Conservation (phyloP, 2,888 invertebrate species). For the Latheticus oryzae region DNA sequence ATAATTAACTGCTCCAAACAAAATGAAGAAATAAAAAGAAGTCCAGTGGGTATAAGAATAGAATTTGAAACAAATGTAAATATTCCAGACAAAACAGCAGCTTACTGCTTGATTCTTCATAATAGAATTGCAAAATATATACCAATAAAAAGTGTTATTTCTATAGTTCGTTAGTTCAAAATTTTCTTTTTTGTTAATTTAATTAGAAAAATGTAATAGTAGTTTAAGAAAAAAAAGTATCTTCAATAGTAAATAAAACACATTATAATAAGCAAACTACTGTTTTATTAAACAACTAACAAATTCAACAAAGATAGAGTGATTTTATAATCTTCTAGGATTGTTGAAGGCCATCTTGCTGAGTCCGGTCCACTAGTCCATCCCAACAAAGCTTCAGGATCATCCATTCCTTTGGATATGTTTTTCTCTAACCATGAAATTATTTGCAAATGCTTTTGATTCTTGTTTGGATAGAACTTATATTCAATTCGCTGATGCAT, state of each 20-base stretch:
- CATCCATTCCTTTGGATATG: background rate
- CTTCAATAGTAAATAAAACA: constrained; percentile 3
- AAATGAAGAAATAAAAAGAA: constrained; percentile 15
- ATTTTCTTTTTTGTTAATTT: background rate
- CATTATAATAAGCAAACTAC: background rate
- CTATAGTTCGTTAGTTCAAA: background rate
- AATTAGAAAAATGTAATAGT: background rate
- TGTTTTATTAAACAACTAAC: constrained; percentile 1
- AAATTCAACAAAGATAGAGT: background rate
- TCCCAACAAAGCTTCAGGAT: background rate
- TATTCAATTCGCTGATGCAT: background rate
- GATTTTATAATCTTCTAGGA: background rate
- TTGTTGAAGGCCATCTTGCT: constrained; percentile 2
- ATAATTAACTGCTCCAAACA: constrained; percentile 20
- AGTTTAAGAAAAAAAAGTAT: background rate
- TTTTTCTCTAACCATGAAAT: background rate
- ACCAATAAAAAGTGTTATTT: background rate
- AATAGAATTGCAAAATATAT: constrained; percentile 9
- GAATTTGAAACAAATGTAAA: constrained; percentile 29
- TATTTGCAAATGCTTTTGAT: background rate
- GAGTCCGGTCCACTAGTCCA: constrained; percentile 1
- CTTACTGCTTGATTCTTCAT: constrained; percentile 34
- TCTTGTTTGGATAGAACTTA: background rate
- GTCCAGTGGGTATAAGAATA: constrained; percentile 23
- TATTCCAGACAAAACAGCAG: constrained; percentile 15